Evolutionary conservation across 2,888 invertebrate genomes (phyloP), one percentile per base, ranked within the genome.

Genomic region (Caenorhabditis plicata): DNA sequence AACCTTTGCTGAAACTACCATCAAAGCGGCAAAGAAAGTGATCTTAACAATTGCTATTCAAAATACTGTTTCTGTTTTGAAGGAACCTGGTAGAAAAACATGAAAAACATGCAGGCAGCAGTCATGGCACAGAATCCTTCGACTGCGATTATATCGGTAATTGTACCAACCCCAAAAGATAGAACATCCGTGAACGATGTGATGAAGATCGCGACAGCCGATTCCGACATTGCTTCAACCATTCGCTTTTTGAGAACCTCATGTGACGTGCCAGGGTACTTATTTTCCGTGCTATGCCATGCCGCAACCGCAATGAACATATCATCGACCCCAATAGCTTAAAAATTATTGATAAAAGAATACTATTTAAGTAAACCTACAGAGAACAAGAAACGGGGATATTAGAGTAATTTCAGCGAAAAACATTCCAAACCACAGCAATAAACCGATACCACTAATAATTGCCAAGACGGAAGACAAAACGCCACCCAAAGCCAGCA

Each of bases 291-390:
- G 51, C 92, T 86, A 57, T 92, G 86, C 93, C 93, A 93, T 0
- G 92, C 92, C 2, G 92, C 92, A 74, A 93, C 84, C 89, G 93
- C 91, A 20, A 94, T 93, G 81, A 94, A 94, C 1, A 92, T 93
- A 81, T 93, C 93, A 81, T 94, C 93, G 57, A 93, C 92, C 58
- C 93, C 93, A 77, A 94, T 92, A 77, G 92, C 93, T 92, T 82
- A 82, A 70, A 68, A 55, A 26, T 39, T 3, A 13, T n/a, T 44
- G 22, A 32, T 41, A n/a, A n/a, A 11, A 22, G 20, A 51, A 9
- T 3, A 17, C 3, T 19, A 26, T 29, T 32, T 8, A 9, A 38
- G 7, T 17, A 17, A 29, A 68, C 74, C 68, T 48, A 80, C 80
- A 80, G 7, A 80, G 64, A 11, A 93, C 93, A 56, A 93, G 86